Conservation (phyloP, 2,888 invertebrate species). For the Folsomia manolachei region DNA sequence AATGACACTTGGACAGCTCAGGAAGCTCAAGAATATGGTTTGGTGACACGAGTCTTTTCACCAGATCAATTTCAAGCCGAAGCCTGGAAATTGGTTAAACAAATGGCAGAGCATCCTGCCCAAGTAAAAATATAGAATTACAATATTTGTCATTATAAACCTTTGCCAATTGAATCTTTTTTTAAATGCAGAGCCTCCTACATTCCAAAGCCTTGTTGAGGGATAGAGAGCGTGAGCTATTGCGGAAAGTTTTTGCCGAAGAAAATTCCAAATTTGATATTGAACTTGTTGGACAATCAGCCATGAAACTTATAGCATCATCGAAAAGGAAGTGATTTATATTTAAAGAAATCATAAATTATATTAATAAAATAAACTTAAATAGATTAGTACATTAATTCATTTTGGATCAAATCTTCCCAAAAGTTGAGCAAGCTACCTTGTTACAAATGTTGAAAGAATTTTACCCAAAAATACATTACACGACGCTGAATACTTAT, state of each 20-base stretch:
- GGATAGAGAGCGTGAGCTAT: constrained; percentile 59
- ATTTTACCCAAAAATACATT: no score
- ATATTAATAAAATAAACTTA: no score
- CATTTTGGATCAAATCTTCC: no score
- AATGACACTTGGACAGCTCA: constrained; percentile 72
- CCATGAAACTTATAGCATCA: not conserved
- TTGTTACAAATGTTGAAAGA: no score
- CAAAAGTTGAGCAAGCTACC: no score
- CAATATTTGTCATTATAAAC: not conserved
- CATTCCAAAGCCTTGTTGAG: constrained; percentile 69
- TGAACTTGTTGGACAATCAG: constrained; percentile 43
- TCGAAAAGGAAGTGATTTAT: not conserved
- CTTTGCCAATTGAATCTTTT: no score
- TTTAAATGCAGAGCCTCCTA: constrained; percentile 64
- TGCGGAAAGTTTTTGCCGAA: constrained; percentile 64
- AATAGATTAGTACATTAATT: no score
- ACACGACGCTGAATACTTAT: no score
- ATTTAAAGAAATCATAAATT: no score
- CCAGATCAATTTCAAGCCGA: constrained; percentile 61
- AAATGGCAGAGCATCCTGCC: constrained; percentile 18
- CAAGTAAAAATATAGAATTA: constrained; percentile 8
- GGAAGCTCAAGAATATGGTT: constrained; percentile 73
- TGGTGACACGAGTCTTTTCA: constrained; percentile 76
- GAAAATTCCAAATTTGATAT: constrained; percentile 67
- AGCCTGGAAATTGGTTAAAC: constrained; percentile 56